phyloP scores from a whole-genome alignment of 2,113 vertebrate genomes.

The Brachypteracias leptosomus region DNA sequence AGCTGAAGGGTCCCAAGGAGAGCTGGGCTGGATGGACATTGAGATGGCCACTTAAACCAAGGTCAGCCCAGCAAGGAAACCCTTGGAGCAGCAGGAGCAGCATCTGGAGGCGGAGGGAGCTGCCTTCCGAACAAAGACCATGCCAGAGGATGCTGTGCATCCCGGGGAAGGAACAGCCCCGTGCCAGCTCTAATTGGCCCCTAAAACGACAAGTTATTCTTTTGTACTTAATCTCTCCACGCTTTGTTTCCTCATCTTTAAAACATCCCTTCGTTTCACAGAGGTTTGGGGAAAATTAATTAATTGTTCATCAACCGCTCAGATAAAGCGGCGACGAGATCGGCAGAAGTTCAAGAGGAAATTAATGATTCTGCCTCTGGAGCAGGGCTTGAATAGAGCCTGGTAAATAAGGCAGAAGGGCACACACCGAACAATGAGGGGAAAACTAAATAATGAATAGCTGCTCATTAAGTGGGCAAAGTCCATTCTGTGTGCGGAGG shows the following conservation, averaged over 20 bases:
- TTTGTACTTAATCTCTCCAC: neutral
- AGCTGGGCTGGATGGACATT: neutral
- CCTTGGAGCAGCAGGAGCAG: neutral
- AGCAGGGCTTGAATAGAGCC: neutral
- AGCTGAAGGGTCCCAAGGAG: neutral
- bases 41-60: neutral
- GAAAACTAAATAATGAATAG: conserved; percentile 31
- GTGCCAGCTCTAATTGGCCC: neutral
- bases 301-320: conserved; percentile 30
- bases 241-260: conserved; percentile 8
- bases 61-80: neutral
- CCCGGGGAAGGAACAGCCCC: neutral
- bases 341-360: conserved; percentile 41
- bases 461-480: conserved; percentile 45
- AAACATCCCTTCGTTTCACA: neutral
- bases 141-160: neutral
- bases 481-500: neutral
- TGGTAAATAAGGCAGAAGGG: conserved; percentile 43
- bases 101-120: neutral
- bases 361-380: conserved; percentile 27
- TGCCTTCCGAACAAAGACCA: neutral
- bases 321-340: neutral
- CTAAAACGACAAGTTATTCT: conserved; percentile 19
- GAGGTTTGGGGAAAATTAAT: conserved; percentile 24
- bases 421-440: neutral